phyloP scores from a whole-genome alignment of 2,888 invertebrate species.

The Pachydiplax longipennis region DNA sequence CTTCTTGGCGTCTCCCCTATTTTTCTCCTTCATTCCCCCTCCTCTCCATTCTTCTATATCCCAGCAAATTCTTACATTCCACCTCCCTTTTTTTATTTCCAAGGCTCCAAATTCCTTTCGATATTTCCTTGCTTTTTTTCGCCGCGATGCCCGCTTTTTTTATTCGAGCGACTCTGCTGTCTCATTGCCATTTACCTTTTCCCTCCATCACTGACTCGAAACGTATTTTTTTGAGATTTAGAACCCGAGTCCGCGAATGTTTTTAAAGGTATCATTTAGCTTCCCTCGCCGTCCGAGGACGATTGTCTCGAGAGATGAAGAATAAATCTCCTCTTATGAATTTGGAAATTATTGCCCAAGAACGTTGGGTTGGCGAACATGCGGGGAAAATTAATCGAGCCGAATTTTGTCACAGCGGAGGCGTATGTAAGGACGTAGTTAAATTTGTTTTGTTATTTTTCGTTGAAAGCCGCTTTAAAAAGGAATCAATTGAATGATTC shows the following conservation, averaged over 20 bases:
- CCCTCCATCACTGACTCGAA: neutral
- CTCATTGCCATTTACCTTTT: neutral
- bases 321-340: too few relatives aligned
- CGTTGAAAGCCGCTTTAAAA: too few relatives aligned
- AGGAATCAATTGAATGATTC: too few relatives aligned
- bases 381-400: too few relatives aligned
- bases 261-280: neutral
- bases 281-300: neutral
- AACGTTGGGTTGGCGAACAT: too few relatives aligned
- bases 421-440: too few relatives aligned
- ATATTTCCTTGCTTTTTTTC: neutral
- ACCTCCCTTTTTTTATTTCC: neutral
- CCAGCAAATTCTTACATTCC: neutral
- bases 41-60: neutral
- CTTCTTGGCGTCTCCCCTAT: neutral
- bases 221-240: neutral
- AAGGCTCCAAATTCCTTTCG: neutral
- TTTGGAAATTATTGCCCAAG: too few relatives aligned
- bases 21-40: neutral
- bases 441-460: too few relatives aligned
- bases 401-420: too few relatives aligned
- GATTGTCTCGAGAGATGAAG: too few relatives aligned
- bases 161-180: neutral
- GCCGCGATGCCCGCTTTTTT: neutral
- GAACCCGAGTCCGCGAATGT: neutral